Evolutionary conservation across 1,140 invertebrate species (phyloP), one percentile per base, ranked within the genome.

Genomic region (Drosophila ercepeae): DNA sequence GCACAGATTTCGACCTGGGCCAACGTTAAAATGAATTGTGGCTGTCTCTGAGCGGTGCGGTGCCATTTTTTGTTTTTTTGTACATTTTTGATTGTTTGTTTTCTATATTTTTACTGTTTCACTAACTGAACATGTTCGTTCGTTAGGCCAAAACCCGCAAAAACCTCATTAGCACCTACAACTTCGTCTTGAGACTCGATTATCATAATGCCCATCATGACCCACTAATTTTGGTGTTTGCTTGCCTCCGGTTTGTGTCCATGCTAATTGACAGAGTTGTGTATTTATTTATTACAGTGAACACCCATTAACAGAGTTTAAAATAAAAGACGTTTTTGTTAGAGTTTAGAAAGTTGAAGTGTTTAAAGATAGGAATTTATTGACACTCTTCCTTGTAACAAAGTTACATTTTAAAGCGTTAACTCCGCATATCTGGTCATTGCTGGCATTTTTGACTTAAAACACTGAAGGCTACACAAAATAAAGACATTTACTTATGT

Each of bases 91-190:
- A 52, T 52, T 45, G 36, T 60, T 46, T 39, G 51, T 71, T 57
- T 34, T 32, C 25, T 21, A 67, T 29, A 65, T 57, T 64, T 77
- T 77, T 74, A 75, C 78, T 63, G 74, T 75, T 78, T 46, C 55
- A 61, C 78, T 78, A 83, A 78, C 63, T 78, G 44, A 78, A 70
- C 42, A 46, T 50, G 53, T 57, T 32, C 42, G 23, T 45, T 59
- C 23, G 34, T 49, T 60, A 13, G 39, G n/a, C 32, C 13, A 6
- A 44, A 52, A 74, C 48, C 63, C 32, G 39, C 67, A 50, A 72
- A 70, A 74, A 65, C 23, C 53, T 76, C 32, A 81, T 86, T 86
- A 81, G 68, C 81, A 88, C 72, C 73, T 81, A 18, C 44, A 63
- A 45, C 53, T 53, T 45, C 16, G 69, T 73, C 60, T 74, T 54